phyloP scores from a whole-genome alignment of 2,113 vertebrate species.

The Cygnus atratus region DNA sequence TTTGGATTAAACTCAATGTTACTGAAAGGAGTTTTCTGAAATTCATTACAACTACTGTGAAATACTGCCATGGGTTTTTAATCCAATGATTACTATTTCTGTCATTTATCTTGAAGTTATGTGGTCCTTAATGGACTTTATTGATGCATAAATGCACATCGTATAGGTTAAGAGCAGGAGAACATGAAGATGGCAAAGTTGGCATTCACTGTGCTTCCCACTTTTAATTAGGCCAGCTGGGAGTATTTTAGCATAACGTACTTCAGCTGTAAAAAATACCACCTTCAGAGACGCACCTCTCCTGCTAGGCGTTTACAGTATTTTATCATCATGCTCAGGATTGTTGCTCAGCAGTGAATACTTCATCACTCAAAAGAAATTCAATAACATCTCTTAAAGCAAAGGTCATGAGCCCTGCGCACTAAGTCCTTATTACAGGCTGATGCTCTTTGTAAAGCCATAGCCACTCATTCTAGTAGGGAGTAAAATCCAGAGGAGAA shows the following conservation, averaged over 20 bases:
- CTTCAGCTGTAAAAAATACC: conserved; percentile 44
- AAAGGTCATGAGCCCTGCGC: not conserved
- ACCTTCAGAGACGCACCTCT: conserved; percentile 25
- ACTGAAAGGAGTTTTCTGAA: not conserved
- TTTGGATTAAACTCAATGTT: conserved; percentile 10
- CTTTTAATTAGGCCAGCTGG: conserved; percentile 63
- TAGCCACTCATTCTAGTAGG: not conserved
- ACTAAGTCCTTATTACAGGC: not conserved
- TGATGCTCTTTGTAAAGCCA: not conserved
- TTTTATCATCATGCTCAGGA: not conserved
- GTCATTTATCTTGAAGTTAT: conserved; percentile 16
- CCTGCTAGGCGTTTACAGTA: conserved; percentile 15
- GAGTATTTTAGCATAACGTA: conserved; percentile 41
- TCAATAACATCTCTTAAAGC: not conserved
- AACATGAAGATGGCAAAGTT: not conserved
- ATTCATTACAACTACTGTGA: not conserved
- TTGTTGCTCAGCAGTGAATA: not conserved
- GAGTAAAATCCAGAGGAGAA: not conserved
- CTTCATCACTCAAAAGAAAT: not conserved
- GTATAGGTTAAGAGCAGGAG: conserved; percentile 20
- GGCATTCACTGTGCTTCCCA: not conserved
- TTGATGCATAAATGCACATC: conserved; percentile 2
- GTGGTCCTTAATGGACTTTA: conserved; percentile 22
- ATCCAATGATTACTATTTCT: conserved; percentile 3
- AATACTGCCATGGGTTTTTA: conserved; percentile 17